A percentile compares a stretch with the other conserved stretches of the same genome.
phyloP scores from a whole-genome alignment of 2,797 vertebrate species.

The Alcedo quadribrachys region DNA sequence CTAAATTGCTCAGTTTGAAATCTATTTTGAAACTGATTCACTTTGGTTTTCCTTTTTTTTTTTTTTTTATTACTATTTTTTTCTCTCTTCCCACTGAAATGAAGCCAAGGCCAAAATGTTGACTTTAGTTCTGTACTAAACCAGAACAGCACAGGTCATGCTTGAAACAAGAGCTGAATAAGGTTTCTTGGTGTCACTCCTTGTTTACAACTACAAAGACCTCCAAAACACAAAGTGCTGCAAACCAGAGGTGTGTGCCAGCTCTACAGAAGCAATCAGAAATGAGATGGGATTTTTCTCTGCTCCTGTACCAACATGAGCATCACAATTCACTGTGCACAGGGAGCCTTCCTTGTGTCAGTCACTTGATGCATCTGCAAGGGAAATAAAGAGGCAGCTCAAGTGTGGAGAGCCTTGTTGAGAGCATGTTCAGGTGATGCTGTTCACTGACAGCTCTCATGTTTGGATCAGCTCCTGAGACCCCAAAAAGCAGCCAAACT shows the following conservation, averaged over 20 bases:
- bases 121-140: not conserved
- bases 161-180: not conserved
- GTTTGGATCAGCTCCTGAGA: not conserved
- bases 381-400: not conserved
- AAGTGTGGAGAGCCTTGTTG: not conserved
- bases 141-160: not conserved
- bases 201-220: not conserved
- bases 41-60: fast-evolving
- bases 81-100: not conserved
- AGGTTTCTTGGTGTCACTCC: not conserved
- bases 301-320: not conserved
- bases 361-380: not conserved
- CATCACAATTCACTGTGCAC: not conserved
- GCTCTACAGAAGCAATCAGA: not conserved
- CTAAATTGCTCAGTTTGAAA: not conserved
- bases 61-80: fast-evolving
- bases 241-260: not conserved
- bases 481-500: not conserved
- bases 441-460: not conserved
- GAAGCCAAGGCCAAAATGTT: not conserved
- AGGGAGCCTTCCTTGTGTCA: not conserved
- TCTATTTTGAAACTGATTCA: not conserved
- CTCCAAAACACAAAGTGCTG: not conserved
- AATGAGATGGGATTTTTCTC: not conserved
- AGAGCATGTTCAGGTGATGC: not conserved